Evolutionary conservation across 2,113 vertebrate species (phyloP).

Genomic region (Phyllostomus discolor): DNA sequence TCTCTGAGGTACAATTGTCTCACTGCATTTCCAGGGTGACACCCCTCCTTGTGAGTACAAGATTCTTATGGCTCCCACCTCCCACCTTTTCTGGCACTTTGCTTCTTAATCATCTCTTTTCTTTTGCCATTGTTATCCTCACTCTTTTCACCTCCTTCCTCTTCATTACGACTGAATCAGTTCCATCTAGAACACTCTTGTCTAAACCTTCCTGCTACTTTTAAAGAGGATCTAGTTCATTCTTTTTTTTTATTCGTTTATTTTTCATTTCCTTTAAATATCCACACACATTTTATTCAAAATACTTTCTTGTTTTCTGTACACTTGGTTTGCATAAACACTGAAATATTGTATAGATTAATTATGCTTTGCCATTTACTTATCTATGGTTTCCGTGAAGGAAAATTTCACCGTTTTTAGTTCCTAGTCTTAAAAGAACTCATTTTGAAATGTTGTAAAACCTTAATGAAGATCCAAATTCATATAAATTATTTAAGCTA

Average conservation of each 20-base stretch:
- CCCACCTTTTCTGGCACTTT: background rate
- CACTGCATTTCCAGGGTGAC: background rate
- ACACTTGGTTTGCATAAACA: slow-evolving; percentile 35
- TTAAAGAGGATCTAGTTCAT: background rate
- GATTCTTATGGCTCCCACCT: background rate
- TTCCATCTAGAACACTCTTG: background rate
- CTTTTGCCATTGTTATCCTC: background rate
- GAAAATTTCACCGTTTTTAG: slow-evolving; percentile 58
- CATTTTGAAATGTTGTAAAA: slow-evolving; percentile 56
- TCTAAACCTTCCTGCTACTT: background rate
- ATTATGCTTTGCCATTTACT: slow-evolving; percentile 49
- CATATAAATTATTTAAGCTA: slow-evolving; percentile 72
- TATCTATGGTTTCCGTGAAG: slow-evolving; percentile 18
- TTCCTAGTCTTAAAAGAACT: slow-evolving; percentile 62
- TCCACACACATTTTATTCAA: background rate
- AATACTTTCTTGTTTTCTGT: background rate
- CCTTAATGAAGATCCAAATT: slow-evolving; percentile 66
- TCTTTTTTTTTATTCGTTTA: background rate
- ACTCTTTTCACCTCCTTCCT: background rate
- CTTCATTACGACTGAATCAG: background rate
- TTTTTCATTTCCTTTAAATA: background rate
- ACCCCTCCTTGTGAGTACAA: background rate
- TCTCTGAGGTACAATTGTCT: background rate
- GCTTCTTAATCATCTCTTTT: background rate
- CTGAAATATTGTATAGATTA: slow-evolving; percentile 38